These are phyloP conservation scores for Pissodes strobi DNA, from an alignment of 1,140 invertebrate species.

Conservation along the genomic window DNA sequence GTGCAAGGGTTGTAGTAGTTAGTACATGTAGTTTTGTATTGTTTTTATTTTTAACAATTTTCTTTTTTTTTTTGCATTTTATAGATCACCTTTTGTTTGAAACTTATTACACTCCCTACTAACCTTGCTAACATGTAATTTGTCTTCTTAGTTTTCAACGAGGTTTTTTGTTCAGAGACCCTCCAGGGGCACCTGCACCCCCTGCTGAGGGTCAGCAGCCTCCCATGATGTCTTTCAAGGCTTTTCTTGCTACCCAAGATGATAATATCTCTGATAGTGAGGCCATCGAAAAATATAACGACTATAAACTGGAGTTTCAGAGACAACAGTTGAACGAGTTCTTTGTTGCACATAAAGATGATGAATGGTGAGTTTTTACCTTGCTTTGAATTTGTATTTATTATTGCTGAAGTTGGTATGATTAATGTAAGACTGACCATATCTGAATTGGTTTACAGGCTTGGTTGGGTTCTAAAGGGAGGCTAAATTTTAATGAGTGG, in stretches of 20 bases:
- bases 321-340: slow-evolving; percentile 97
- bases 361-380: slow-evolving; percentile 96
- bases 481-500: no score
- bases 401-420: no score
- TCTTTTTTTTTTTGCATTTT: no score
- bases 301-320: slow-evolving; percentile 97
- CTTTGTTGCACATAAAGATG: slow-evolving; percentile 98
- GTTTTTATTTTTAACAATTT: background rate
- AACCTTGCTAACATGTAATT: slow-evolving; percentile 15
- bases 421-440: no score
- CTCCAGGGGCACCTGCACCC: slow-evolving; percentile 24
- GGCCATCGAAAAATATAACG: slow-evolving; percentile 96
- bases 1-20: no score
- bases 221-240: slow-evolving; percentile 96
- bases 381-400: no score
- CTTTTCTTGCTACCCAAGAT: slow-evolving; percentile 93
- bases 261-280: slow-evolving; percentile 97
- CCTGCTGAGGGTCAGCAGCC: slow-evolving; percentile 73
- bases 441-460: no score
- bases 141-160: slow-evolving; percentile 37
- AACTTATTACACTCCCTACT: background rate
- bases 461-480: no score
- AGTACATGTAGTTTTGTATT: slow-evolving; percentile 1
- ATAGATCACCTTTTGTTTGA: slow-evolving; percentile 30
- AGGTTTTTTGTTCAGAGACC: slow-evolving; percentile 53